Evolutionary conservation across 1,140 invertebrate genomes (phyloP).

Genomic region (Bombyx mori): ASM3026992v2 NC_085127.1:2726001-2726500

Average conservation of each 20-base stretch:
- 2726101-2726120: too few species aligned
- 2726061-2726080: too few species aligned
- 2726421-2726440: background rate
- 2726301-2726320: conserved; percentile 30
- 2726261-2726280: conserved; percentile 21
- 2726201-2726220: background rate
- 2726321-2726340: conserved; percentile 22
- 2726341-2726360: conserved; percentile 19
- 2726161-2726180: too few species aligned
- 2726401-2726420: conserved; percentile 1
- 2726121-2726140: too few species aligned
- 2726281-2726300: conserved; percentile 19
- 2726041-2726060: too few species aligned
- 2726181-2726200: too few species aligned
- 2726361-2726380: conserved; percentile 15
- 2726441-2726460: background rate
- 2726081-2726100: too few species aligned
- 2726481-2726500: background rate
- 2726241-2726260: conserved; percentile 20
- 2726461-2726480: background rate
- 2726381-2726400: conserved; percentile 3
- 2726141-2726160: too few species aligned
- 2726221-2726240: background rate
- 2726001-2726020: too few species aligned
- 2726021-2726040: too few species aligned